Conservation (phyloP, 1,140 invertebrate genomes). For the Bathynomus jamesi region DNA sequence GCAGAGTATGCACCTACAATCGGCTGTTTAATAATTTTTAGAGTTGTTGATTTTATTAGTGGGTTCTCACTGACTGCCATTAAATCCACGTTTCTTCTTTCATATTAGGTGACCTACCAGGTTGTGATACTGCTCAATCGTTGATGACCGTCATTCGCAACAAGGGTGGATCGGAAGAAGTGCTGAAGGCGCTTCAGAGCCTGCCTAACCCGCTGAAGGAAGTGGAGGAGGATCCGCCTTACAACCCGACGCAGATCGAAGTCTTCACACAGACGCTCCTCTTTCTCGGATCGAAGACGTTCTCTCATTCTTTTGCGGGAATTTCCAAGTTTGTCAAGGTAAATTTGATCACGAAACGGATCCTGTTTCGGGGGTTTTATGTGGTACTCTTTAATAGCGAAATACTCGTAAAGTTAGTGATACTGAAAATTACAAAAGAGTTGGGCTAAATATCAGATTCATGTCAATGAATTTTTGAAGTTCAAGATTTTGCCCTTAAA, state of each 20-base stretch:
- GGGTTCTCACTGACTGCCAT: too few relatives aligned
- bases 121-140: conserved; percentile 62
- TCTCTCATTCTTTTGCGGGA: conserved; percentile 95
- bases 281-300: conserved; percentile 89
- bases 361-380: too few relatives aligned
- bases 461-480: too few relatives aligned
- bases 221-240: conserved; percentile 56
- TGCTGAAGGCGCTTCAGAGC: conserved; percentile 77
- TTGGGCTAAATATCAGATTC: too few relatives aligned
- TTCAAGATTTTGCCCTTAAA: too few relatives aligned
- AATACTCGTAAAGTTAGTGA: too few relatives aligned
- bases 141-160: conserved; percentile 75
- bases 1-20: too few relatives aligned
- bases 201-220: conserved; percentile 45
- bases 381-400: too few relatives aligned
- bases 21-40: too few relatives aligned
- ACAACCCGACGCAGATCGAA: conserved; percentile 89
- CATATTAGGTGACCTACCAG: conserved; percentile 45
- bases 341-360: too few relatives aligned
- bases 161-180: conserved; percentile 83
- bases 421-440: conserved; percentile 73
- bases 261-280: conserved; percentile 93
- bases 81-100: too few relatives aligned
- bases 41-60: too few relatives aligned
- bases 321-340: conserved; percentile 94